Percentiles rank a stretch among this genome's conserved stretches.
Conservation (phyloP, 1,140 invertebrate species). For the Druon quercuslanigerum region DNA sequence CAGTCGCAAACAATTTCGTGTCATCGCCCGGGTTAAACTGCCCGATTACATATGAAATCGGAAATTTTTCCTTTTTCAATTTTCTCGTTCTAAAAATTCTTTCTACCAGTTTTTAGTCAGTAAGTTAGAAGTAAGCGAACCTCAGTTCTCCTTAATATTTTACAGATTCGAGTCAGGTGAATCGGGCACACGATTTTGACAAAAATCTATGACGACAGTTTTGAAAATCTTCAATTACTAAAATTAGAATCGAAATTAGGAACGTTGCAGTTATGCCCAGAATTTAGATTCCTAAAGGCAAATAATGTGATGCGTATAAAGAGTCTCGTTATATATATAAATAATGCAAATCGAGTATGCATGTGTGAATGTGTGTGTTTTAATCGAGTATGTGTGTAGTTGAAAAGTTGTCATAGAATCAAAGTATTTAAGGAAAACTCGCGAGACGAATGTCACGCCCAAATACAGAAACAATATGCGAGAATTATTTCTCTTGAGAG, state of each 20-base stretch:
- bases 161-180: not conserved
- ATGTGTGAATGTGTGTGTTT: conserved; percentile 10
- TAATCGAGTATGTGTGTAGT: not conserved
- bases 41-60: too few relatives aligned
- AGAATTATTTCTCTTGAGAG: not conserved
- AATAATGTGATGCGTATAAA: not conserved
- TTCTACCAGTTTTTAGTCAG: not conserved
- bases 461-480: conserved; percentile 15
- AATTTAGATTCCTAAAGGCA: not conserved
- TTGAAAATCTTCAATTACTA: conserved; percentile 15
- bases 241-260: conserved; percentile 20
- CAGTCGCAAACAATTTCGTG: too few relatives aligned
- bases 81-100: not conserved
- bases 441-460: not conserved
- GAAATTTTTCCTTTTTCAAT: not conserved
- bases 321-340: conserved; percentile 7
- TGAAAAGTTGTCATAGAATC: not conserved
- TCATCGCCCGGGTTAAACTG: too few relatives aligned
- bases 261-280: not conserved
- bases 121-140: not conserved
- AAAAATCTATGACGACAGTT: conserved; percentile 3
- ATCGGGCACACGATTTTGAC: not conserved
- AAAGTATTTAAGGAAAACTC: not conserved
- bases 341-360: too few relatives aligned
- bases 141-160: not conserved